phyloP scores from a whole-genome alignment of 1,140 invertebrate genomes.

The Neodiprion lecontei region DNA sequence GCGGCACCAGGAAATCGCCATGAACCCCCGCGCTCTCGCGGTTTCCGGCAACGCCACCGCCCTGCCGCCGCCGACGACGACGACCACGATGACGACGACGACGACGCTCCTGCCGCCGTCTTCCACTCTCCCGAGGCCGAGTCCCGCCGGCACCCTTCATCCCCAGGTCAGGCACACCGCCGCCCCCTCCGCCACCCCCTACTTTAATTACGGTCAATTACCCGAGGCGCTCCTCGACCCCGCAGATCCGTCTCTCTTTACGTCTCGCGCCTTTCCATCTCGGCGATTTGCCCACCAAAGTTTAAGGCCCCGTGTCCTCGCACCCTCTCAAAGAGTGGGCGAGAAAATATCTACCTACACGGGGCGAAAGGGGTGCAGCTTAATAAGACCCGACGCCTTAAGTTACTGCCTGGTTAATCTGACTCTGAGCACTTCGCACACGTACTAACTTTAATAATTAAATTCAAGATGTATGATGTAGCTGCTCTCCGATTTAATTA shows the following conservation, averaged over 20 bases:
- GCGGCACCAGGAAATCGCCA: background rate
- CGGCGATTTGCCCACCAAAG: background rate
- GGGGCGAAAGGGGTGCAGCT: too few relatives aligned
- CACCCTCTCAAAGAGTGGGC: too few relatives aligned
- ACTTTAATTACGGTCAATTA: conserved; percentile 7
- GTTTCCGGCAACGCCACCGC: conserved; percentile 1
- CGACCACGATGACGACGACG: background rate
- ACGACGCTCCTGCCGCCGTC: conserved; percentile 22
- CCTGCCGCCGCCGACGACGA: background rate
- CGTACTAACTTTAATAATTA: too few relatives aligned
- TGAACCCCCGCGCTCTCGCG: conserved; percentile 30
- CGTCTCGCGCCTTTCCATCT: background rate
- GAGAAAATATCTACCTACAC: too few relatives aligned
- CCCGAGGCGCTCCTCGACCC: background rate
- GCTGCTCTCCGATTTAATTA: too few relatives aligned
- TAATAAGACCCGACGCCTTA: too few relatives aligned
- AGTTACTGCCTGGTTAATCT: too few relatives aligned
- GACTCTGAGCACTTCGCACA: too few relatives aligned
- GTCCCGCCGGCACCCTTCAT: conserved; percentile 21
- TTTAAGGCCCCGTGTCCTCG: background rate
- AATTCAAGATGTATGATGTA: too few relatives aligned
- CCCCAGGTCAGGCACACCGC: background rate
- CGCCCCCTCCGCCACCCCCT: background rate
- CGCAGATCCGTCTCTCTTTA: background rate
- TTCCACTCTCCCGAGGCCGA: conserved; percentile 32